Evolutionary conservation across 2,797 vertebrate genomes (phyloP).

Genomic region (Esox masquinongy): DNA sequence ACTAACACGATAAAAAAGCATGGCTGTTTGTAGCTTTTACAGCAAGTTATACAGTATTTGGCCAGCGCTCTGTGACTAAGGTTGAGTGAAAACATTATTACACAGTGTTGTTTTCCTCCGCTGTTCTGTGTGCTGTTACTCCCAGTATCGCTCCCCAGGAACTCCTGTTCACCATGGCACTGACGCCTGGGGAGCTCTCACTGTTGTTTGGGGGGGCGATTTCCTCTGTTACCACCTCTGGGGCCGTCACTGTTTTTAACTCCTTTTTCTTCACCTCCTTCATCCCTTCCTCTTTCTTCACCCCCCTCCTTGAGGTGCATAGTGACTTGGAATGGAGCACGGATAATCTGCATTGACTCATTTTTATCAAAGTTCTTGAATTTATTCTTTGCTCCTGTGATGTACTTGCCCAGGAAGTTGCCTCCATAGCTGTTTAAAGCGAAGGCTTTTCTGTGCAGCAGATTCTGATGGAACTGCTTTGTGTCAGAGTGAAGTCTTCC

Average conservation of each 20-base stretch:
- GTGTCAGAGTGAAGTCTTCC: constrained; percentile 78
- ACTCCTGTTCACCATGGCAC: neutral
- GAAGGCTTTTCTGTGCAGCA: constrained; percentile 23
- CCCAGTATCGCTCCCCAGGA: neutral
- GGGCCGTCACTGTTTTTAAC: constrained; percentile 10
- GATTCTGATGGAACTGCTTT: constrained; percentile 68
- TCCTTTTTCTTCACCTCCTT: constrained; percentile 4
- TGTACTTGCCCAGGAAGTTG: constrained; percentile 81
- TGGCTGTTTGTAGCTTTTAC: neutral
- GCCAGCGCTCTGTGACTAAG: no score
- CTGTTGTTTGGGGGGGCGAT: neutral
- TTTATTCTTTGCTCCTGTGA: constrained; percentile 83
- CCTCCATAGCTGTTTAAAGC: constrained; percentile 55
- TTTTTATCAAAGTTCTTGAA: constrained; percentile 76
- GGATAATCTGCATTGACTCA: constrained; percentile 45
- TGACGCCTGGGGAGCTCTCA: constrained; percentile 2
- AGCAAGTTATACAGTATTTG: neutral
- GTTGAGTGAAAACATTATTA: neutral
- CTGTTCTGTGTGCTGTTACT: neutral
- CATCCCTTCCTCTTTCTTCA: constrained; percentile 16
- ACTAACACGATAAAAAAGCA: neutral
- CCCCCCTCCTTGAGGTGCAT: constrained; percentile 51
- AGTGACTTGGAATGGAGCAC: constrained; percentile 47
- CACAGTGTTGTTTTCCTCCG: neutral
- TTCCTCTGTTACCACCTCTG: neutral